Evolutionary conservation across 2,888 invertebrate genomes (phyloP), one percentile per base, ranked within the genome.

Genomic region (Dasypolia templi): DNA sequence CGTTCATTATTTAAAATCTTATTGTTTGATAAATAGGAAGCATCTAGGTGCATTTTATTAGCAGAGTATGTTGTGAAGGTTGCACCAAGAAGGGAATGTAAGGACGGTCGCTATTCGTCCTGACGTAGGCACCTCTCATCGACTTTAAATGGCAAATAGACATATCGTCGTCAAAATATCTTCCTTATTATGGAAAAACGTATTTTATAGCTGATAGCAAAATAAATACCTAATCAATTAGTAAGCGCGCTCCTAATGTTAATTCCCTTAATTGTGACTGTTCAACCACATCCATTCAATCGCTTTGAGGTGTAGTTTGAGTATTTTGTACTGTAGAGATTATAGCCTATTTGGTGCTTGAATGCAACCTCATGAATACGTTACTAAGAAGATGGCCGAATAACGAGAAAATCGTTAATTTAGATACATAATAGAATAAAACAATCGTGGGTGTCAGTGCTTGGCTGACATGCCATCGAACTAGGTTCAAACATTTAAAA

Each of bases 51-150:
- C 17, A 35, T 64, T 35, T 32, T 35, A 64, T n/a, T n/a, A 12
- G n/a, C 26, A 49, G 12, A 35, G 12, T 44, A 0, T 29, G 11
- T 39, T 22, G 17, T 46, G 44, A 71, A 71, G 26, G 70, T 53
- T n/a, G n/a, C 5, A 32, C 4, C n/a, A 55, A 55, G 53, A 55
- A 55, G 68, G 26, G 71, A 71, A 44, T 55, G 71, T 42, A 67
- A 56, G 19, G 56, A 58, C 46, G 46, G 14, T 56, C 35, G n/a
- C 29, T n/a, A n/a, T 12, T 35, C 9, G 56, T 46, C 71, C 72
- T 72, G 56, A 29, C 35, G 39, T 29, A 26, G 29, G 17, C 67
- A 39, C 46, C 72, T 70, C 46, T 70, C 72, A 17, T 46, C 17
- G 35, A 35, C 64, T 44, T 22, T 26, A 71, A 17, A 67, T 55